These are phyloP conservation scores for Macrosiphum euphorbiae DNA, from an alignment of 2,888 invertebrate species.

Conservation along the genomic window DNA sequence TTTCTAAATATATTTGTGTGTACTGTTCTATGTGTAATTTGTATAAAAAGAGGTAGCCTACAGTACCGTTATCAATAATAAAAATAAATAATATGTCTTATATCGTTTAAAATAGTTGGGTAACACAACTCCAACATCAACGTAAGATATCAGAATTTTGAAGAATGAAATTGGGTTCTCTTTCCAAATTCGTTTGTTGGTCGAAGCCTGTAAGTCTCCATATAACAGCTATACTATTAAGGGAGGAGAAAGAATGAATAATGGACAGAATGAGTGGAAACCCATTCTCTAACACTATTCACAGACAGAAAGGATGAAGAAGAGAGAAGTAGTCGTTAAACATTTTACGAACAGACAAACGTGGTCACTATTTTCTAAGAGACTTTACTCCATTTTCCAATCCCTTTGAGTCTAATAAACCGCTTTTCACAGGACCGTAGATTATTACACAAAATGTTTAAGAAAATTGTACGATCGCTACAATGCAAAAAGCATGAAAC, in stretches of 20 bases:
- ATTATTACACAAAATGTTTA: conserved; percentile 31
- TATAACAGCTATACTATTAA: conserved; percentile 2
- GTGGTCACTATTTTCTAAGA: conserved; percentile 17
- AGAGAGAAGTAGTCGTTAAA: conserved; percentile 22
- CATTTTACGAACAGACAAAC: conserved; percentile 37
- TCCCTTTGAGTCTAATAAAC: conserved; percentile 41
- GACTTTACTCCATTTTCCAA: conserved; percentile 33
- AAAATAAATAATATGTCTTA: not conserved
- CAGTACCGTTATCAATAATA: not conserved
- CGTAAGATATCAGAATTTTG: not conserved
- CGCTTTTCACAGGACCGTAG: conserved; percentile 14
- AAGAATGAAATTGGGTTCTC: conserved; percentile 6
- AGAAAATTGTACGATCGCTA: conserved; percentile 1
- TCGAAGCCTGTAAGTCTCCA: not conserved
- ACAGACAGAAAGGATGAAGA: not conserved
- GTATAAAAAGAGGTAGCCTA: too few relatives aligned
- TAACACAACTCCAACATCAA: not conserved
- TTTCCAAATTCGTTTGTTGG: conserved; percentile 15
- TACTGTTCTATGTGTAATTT: not conserved
- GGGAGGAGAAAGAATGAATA: conserved; percentile 15
- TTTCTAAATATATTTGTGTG: not conserved
- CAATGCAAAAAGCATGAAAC: not conserved
- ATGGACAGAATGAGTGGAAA: conserved; percentile 6
- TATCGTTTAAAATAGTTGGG: not conserved
- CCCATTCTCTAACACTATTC: conserved; percentile 15